Conservation (phyloP, 2,888 invertebrate genomes). For the Gymnoscelis rufifasciata region DNA sequence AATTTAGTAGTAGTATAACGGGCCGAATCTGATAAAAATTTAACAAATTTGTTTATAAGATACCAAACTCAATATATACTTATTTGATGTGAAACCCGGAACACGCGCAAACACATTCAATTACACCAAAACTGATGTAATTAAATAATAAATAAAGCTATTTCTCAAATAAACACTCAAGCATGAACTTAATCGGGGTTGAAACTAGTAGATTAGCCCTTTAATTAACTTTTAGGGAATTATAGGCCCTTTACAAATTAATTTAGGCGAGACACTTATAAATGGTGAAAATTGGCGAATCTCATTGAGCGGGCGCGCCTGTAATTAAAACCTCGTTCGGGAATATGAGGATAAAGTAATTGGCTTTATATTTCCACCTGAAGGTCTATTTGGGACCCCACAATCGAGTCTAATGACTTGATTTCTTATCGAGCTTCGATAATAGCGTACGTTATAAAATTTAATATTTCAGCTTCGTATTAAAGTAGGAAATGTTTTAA, state of each 20-base stretch:
- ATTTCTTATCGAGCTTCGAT: background rate
- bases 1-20: too few species aligned
- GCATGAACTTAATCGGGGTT: conserved; percentile 19
- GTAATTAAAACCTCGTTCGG: conserved; percentile 32
- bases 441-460: too few species aligned
- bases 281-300: conserved; percentile 38
- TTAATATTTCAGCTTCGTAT: too few species aligned
- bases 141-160: conserved; percentile 4
- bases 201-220: conserved; percentile 37
- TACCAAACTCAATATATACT: background rate
- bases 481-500: too few species aligned
- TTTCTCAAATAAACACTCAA: conserved; percentile 9
- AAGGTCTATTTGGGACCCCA: background rate
- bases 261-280: conserved; percentile 38
- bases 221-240: conserved; percentile 39
- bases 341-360: conserved; percentile 17
- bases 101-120: background rate
- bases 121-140: background rate
- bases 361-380: background rate
- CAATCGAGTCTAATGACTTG: background rate
- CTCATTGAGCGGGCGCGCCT: conserved; percentile 33
- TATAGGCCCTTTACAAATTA: conserved; percentile 41
- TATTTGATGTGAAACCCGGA: too few species aligned
- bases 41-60: too few species aligned
- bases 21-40: too few species aligned